Percentiles rank a stretch among this genome's conserved stretches.
Conservation (phyloP, 2,888 invertebrate species). For the Cantharis rufa region DNA sequence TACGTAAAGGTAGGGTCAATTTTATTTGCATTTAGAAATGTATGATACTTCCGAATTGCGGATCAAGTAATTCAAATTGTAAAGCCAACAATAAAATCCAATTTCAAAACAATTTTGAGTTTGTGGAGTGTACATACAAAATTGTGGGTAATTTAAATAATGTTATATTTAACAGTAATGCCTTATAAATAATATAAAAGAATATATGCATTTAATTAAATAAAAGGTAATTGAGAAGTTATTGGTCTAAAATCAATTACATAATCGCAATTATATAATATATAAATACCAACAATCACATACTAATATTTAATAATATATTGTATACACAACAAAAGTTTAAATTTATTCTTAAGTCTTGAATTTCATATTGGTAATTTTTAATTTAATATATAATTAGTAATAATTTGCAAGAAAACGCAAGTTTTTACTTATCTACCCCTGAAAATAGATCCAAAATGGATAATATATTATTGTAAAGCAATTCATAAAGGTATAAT, state of each 20-base stretch:
- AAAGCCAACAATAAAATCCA: not conserved
- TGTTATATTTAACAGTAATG: not conserved
- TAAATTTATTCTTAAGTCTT: no score
- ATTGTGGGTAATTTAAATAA: not conserved
- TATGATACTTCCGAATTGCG: not conserved
- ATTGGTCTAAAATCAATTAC: not conserved
- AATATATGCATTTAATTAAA: not conserved
- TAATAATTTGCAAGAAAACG: no score
- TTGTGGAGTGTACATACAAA: not conserved
- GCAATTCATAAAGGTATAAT: not conserved
- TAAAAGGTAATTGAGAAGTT: not conserved
- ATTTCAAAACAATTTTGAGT: not conserved
- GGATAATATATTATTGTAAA: not conserved
- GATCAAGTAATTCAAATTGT: not conserved
- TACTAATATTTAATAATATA: no score
- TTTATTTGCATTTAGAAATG: not conserved
- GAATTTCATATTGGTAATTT: no score
- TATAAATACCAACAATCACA: not conserved
- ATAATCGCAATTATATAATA: not conserved
- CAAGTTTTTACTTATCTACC: no score
- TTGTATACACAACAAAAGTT: no score
- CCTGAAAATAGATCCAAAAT: no score
- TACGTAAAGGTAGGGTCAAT: not conserved
- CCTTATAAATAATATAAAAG: not conserved
- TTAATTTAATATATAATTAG: no score